Evolutionary conservation across 2,888 invertebrate species (phyloP), one percentile per base, ranked within the genome.

Genomic region (Campopleginae sp.): DNA sequence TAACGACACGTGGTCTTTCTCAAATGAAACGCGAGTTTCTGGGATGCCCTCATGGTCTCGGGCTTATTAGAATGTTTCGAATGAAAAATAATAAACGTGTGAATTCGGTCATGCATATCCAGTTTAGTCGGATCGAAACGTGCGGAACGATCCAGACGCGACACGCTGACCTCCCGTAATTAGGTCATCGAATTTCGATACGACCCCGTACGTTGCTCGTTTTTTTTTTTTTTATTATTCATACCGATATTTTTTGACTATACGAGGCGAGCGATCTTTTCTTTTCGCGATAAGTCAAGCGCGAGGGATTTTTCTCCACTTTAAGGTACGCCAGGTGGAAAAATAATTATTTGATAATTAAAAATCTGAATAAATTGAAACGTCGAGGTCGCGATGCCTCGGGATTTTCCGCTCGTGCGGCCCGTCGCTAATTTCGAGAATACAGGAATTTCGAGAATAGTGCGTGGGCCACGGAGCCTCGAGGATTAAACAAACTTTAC

Each of bases 121-220:
- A 51, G 72, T 63, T 80, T 48, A 14, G 42, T 66, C 48, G 42
- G 78, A 83, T 83, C 74, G 86, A 80, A 78, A 70, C 63, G n/a
- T 75, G 58, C 76, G 66, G 61, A 61, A 42, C 77, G 85, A 82
- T 86, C 86, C 80, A 86, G 86, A 86, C 80, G 80, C 83, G 86
- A 86, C 86, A 86, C 83, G 77, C 68, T 83, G 86, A 86, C 86
- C 86, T 80, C 77, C 46, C 63, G 74, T 86, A 86, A 86, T 86
- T 86, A 61, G 86, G 83, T 70, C 83, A 86, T 86, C 86, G 86
- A 78, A 86, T 75, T 86, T 77, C 86, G 80, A 86, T 86, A 86
- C 63, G 83, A 80, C 86, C 86, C 68, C 72, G 61, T 58, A 54
- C 33, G 72, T 63, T 51, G 51, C 61, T 42, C 33, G 27, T 82